A percentile compares a stretch with the other conserved stretches of the same genome.
Evolutionary conservation across 2,888 invertebrate genomes (phyloP).

Genomic region (Pheosia tremula): DNA sequence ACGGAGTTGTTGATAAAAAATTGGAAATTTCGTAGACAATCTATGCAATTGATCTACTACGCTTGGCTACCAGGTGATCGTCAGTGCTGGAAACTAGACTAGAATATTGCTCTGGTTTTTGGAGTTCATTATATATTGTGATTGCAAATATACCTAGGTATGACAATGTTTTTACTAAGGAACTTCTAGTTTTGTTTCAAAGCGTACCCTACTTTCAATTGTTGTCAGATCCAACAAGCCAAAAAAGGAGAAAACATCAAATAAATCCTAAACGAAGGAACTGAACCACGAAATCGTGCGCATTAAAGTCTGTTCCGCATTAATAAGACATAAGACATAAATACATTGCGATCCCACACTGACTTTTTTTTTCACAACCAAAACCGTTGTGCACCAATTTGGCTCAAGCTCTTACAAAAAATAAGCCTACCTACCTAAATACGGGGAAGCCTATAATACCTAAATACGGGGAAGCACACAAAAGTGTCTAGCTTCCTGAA

Average conservation of each 20-base stretch:
- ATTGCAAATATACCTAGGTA: too few species aligned
- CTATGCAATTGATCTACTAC: neutral
- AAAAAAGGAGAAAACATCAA: too few species aligned
- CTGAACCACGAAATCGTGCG: too few species aligned
- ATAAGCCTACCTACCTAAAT: neutral
- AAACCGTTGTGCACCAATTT: neutral
- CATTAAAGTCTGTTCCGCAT: neutral
- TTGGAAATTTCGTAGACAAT: neutral
- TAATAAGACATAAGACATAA: neutral
- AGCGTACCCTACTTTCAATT: too few species aligned
- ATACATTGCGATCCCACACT: too few species aligned
- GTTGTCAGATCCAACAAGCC: too few species aligned
- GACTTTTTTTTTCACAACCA: neutral
- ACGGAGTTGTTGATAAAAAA: too few species aligned
- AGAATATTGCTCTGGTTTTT: neutral
- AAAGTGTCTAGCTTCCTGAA: conserved; percentile 6
- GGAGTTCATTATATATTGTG: neutral
- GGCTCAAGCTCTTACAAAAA: neutral
- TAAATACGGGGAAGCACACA: conserved; percentile 1
- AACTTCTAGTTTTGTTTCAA: too few species aligned
- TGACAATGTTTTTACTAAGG: too few species aligned
- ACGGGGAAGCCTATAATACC: neutral
- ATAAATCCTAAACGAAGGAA: too few species aligned
- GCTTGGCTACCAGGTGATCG: neutral
- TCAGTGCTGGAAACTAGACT: neutral